Conservation (phyloP, 2,888 invertebrate species). For the Callyntrura sp. region DNA sequence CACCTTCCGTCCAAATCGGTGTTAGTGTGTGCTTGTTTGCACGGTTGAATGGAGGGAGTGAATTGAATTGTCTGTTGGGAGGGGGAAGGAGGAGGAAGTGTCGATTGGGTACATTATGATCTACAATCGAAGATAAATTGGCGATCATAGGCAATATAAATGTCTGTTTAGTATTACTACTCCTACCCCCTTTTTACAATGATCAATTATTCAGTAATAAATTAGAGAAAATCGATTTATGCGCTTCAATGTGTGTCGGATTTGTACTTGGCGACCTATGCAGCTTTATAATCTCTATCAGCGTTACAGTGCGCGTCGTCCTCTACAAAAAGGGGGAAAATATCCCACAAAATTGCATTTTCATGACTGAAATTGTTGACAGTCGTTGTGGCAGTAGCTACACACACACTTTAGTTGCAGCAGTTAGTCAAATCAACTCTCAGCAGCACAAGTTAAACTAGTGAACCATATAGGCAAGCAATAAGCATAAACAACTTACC, state of each 20-base stretch:
- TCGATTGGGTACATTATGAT: conserved; percentile 4
- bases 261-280: background rate
- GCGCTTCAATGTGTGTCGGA: too few relatives aligned
- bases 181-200: conserved; percentile 35
- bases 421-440: background rate
- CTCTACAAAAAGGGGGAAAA: conserved; percentile 2
- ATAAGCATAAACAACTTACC: too few relatives aligned
- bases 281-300: background rate
- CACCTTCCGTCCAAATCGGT: background rate
- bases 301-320: too few relatives aligned
- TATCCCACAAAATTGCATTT: background rate
- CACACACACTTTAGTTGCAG: background rate
- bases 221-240: conserved; percentile 19
- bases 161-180: background rate
- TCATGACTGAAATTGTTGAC: conserved; percentile 24
- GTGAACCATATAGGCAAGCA: too few relatives aligned
- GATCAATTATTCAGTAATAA: conserved; percentile 29
- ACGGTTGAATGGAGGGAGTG: background rate
- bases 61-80: background rate
- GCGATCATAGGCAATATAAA: conserved; percentile 1
- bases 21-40: background rate
- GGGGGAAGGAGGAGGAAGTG: conserved; percentile 23
- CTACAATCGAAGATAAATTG: conserved; percentile 32
- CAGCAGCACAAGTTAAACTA: background rate
- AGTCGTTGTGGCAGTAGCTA: background rate